phyloP scores from a whole-genome alignment of 2,888 invertebrate species.

The Suillia variegata region DNA sequence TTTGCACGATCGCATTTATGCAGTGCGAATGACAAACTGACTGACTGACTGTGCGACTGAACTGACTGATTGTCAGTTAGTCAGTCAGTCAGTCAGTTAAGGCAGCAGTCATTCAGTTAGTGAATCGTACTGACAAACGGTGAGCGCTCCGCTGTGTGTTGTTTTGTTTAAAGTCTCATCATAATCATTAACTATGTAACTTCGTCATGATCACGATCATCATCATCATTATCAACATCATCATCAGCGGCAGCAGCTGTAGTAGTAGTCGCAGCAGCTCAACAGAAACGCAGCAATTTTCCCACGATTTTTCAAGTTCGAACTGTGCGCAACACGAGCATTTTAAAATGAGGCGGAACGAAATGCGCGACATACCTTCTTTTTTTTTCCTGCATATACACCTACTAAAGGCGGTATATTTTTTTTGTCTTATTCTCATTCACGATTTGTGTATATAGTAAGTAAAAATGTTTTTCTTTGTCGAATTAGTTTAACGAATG shows the following conservation, averaged over 20 bases:
- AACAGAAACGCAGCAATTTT: constrained; percentile 21
- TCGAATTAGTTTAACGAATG: background rate
- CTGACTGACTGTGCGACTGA: background rate
- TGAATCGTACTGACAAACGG: too few relatives aligned
- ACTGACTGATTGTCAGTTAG: background rate
- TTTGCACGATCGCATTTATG: constrained; percentile 17
- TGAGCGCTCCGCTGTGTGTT: background rate
- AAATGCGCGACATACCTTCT: too few relatives aligned
- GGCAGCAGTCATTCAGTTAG: too few relatives aligned
- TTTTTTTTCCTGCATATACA: too few relatives aligned
- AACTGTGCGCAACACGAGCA: constrained; percentile 12
- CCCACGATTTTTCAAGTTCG: constrained; percentile 33
- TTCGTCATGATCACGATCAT: constrained; percentile 1
- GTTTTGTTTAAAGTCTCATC: background rate
- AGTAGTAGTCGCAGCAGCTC: constrained; percentile 3
- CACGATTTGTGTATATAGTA: background rate
- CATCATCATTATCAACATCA: constrained; percentile 22
- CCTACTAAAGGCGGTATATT: too few relatives aligned
- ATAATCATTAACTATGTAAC: background rate
- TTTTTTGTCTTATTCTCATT: too few relatives aligned
- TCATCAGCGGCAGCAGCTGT: constrained; percentile 17
- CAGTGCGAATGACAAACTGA: constrained; percentile 11
- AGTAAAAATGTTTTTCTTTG: background rate
- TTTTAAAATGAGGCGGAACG: too few relatives aligned
- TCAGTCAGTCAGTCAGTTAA: constrained; percentile 8